A percentile compares a stretch with the other conserved stretches of the same genome.
Conservation (phyloP, 2,797 vertebrate species). For the Hapalemur alaotrensis region DNA sequence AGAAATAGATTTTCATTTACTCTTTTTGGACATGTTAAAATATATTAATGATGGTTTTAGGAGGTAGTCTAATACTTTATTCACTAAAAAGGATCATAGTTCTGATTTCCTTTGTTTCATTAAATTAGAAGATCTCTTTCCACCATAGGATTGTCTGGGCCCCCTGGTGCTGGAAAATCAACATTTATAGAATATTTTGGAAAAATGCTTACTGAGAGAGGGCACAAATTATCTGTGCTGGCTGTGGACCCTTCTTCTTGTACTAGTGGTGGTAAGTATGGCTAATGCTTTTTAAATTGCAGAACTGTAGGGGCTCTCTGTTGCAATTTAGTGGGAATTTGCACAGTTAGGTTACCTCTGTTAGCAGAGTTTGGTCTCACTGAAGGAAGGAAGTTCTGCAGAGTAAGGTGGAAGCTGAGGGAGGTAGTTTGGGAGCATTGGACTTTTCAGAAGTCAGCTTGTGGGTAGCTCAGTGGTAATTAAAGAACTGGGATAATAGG, state of each 20-base stretch:
- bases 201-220: slow-evolving; percentile 95
- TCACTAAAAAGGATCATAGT: neutral
- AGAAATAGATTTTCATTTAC: neutral
- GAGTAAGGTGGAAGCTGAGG: neutral
- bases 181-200: slow-evolving; percentile 98
- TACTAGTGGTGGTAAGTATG: slow-evolving; percentile 93
- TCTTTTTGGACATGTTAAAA: slow-evolving; percentile 23
- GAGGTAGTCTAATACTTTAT: slow-evolving; percentile 1
- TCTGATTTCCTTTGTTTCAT: slow-evolving; percentile 5
- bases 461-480: neutral
- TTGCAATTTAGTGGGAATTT: neutral
- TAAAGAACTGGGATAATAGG: neutral
- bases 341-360: neutral
- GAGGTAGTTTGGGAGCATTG: neutral
- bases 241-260: slow-evolving; percentile 98
- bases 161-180: slow-evolving; percentile 97
- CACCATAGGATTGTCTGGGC: slow-evolving; percentile 94
- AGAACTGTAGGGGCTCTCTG: neutral
- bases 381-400: neutral
- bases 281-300: neutral
- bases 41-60: neutral
- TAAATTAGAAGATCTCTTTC: slow-evolving; percentile 37
- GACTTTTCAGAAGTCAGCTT: neutral
- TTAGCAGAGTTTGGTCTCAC: neutral
- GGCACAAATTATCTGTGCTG: slow-evolving; percentile 94